These are phyloP conservation scores for Nematolebias whitei DNA, from an alignment of 2,113 vertebrate species.

Conservation along the genomic window DNA sequence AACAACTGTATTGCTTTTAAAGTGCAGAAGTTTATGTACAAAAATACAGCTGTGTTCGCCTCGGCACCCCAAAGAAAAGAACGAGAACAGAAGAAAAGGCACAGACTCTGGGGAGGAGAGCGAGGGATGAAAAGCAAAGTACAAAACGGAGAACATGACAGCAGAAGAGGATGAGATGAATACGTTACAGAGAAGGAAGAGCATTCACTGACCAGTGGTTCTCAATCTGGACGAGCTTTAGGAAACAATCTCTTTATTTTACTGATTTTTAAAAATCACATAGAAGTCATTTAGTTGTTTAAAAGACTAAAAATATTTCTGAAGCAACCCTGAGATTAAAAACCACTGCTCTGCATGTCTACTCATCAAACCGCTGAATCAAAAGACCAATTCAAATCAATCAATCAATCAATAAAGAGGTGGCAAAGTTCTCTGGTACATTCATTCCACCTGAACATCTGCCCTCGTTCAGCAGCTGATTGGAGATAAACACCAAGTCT, in stretches of 20 bases:
- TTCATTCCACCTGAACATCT: conserved; percentile 34
- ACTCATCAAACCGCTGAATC: conserved; percentile 9
- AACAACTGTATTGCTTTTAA: conserved; percentile 82
- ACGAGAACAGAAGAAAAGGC: conserved; percentile 84
- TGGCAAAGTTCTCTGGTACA: conserved; percentile 7
- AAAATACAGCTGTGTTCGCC: conserved; percentile 83
- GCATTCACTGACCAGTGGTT: conserved; percentile 21
- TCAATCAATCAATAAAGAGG: not conserved
- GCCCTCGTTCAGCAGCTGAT: conserved; percentile 18
- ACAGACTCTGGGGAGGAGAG: conserved; percentile 74
- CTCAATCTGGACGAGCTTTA: not conserved
- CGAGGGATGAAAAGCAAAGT: conserved; percentile 49
- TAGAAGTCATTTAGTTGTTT: too few relatives aligned
- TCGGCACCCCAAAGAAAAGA: conserved; percentile 77
- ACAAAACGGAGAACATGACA: conserved; percentile 31
- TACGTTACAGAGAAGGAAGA: not conserved
- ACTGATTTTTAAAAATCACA: not conserved
- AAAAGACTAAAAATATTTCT: too few relatives aligned
- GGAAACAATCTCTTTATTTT: not conserved
- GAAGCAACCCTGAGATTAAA: conserved; percentile 5
- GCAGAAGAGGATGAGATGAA: conserved; percentile 21
- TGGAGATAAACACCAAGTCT: conserved; percentile 6
- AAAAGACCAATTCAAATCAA: not conserved
- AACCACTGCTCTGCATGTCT: conserved; percentile 27
- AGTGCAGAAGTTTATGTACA: conserved; percentile 87